Evolutionary conservation across 2,113 vertebrate species (phyloP).

Genomic region (Suricata suricatta): DNA sequence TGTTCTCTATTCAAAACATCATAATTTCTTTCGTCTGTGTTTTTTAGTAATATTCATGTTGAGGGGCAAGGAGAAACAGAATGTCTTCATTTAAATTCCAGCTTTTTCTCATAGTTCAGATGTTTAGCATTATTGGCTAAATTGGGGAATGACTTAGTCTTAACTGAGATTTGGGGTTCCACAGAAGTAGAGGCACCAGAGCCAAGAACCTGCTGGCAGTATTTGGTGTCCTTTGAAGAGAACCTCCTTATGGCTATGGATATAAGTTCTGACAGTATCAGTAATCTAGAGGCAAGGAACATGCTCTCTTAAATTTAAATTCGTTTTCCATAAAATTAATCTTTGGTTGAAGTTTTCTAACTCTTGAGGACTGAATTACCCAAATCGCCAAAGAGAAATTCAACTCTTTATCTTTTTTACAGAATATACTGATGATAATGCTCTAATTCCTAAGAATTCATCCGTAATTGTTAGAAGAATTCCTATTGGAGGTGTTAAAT

Average conservation of each 20-base stretch:
- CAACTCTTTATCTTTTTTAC: conserved; percentile 58
- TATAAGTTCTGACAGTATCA: neutral
- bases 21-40: neutral
- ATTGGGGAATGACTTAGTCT: neutral
- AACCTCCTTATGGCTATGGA: neutral
- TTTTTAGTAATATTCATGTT: neutral
- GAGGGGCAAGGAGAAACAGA: neutral
- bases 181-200: neutral
- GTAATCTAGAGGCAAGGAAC: neutral
- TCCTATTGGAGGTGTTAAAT: conserved; percentile 93
- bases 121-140: conserved; percentile 1
- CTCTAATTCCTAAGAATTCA: conserved; percentile 96
- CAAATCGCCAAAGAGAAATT: conserved; percentile 46
- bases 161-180: neutral
- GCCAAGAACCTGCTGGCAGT: neutral
- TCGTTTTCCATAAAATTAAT: neutral
- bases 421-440: conserved; percentile 96
- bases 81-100: neutral
- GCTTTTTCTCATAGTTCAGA: neutral
- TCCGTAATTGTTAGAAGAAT: conserved; percentile 97
- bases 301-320: neutral
- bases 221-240: neutral
- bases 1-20: neutral
- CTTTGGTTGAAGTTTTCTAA: conserved; percentile 29
- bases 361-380: conserved; percentile 7